Base-by-base conservation (phyloP, 1,140 invertebrate genomes). In the Drosophila mauritiana region DNA sequence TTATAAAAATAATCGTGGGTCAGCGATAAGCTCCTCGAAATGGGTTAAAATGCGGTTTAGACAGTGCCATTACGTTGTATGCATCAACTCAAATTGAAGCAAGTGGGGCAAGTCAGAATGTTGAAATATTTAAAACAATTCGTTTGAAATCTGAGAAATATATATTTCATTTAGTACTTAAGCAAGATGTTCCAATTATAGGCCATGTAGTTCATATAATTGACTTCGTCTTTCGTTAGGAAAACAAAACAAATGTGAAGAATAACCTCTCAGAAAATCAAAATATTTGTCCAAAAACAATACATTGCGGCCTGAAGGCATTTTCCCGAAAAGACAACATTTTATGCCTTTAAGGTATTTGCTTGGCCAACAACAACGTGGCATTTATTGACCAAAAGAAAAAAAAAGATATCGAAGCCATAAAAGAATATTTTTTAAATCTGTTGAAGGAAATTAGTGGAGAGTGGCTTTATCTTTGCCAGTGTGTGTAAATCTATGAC, bases 1-100 rank as follows among this genome's bases (percentile, higher is more conserved):
- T 12, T 3, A 37, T 12, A 55, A 75, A 67, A 75, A 75, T 53
- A 75, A 73, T 20, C 65, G 27, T n/a, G 36, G 43, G 7, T 15
- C 36, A 72, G 54, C 59, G 54, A 73, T 48, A 69, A 70, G 52
- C 49, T 57, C 22, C 31, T 37, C 2, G 17, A 64, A 63, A 31
- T 11, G 62, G 62, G 62, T 31, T 65, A 37, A 37, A 62, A 25
- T 20, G 62, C n/a, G 31, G n/a, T 10, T 6, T 10, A 37, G 34
- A 13, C 12, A 27, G 2, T 2, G 53, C 13, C 25, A 3, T 55
- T 40, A 2, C 8, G 3, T 12, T 1, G n/a, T 27, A 8, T 20
- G 40, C 27, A 27, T 7, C 6, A 27, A 27, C 7, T 7, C 6
- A 27, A 27, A 2, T n/a, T 12, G 2, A n/a, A 48, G 20, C 13